Conservation (phyloP, 2,888 invertebrate species). For the Chesias legatella region DNA sequence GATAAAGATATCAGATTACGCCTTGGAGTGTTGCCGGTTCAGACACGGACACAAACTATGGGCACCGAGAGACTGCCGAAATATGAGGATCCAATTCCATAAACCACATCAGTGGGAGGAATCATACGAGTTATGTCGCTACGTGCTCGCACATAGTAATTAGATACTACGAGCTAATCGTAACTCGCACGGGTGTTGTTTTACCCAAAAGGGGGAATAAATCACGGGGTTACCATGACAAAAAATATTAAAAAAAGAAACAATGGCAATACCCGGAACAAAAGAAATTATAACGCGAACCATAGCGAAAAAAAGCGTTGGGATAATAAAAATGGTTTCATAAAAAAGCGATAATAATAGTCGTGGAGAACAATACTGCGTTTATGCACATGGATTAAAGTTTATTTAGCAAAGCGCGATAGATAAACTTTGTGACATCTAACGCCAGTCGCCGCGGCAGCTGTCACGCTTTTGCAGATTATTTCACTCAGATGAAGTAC, state of each 20-base stretch:
- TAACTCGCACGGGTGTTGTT: slow-evolving; percentile 79
- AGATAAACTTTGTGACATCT: slow-evolving; percentile 68
- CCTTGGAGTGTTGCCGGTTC: slow-evolving; percentile 51
- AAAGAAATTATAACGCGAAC: slow-evolving; percentile 76
- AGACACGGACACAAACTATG: slow-evolving; percentile 66
- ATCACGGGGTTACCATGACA: slow-evolving; percentile 70
- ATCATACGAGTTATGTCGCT: slow-evolving; percentile 73
- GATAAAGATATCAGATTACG: slow-evolving; percentile 67
- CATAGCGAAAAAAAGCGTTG: slow-evolving; percentile 75
- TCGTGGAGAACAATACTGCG: slow-evolving; percentile 66
- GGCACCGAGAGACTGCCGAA: slow-evolving; percentile 74
- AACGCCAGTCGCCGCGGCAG: slow-evolving; percentile 52
- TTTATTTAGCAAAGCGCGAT: slow-evolving; percentile 64
- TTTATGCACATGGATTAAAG: slow-evolving; percentile 67
- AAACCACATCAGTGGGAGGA: slow-evolving; percentile 76
- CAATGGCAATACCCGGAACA: slow-evolving; percentile 74
- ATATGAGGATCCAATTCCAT: slow-evolving; percentile 79
- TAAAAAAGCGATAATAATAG: slow-evolving; percentile 72
- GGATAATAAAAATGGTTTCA: slow-evolving; percentile 76
- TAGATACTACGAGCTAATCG: slow-evolving; percentile 79
- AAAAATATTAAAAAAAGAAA: slow-evolving; percentile 67
- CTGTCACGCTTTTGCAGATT: slow-evolving; percentile 67
- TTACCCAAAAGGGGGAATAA: slow-evolving; percentile 77
- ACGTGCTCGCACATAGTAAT: slow-evolving; percentile 79
- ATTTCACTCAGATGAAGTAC: slow-evolving; percentile 59